phyloP scores from a whole-genome alignment of 1,140 invertebrate genomes.

The Zophobas morio region DNA sequence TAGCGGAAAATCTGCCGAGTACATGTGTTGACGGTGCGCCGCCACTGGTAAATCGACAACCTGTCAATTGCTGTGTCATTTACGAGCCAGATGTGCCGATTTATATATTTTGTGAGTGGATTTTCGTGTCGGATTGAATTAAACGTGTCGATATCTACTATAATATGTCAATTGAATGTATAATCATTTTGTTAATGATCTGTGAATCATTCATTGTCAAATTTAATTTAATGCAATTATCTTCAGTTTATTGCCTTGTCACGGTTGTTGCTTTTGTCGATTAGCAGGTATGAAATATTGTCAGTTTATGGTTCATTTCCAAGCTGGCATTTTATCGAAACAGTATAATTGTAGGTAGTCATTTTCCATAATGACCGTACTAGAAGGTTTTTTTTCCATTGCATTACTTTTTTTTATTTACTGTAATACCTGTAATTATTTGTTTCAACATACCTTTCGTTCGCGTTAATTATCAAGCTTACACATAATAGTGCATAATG shows the following conservation, averaged over 20 bases:
- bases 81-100: slow-evolving; percentile 19
- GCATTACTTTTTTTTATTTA: too few relatives aligned
- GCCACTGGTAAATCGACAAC: slow-evolving; percentile 17
- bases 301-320: slow-evolving; percentile 18
- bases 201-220: slow-evolving; percentile 35
- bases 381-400: too few relatives aligned
- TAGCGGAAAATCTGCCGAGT: slow-evolving; percentile 1
- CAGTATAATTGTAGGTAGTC: neutral
- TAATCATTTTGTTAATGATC: slow-evolving; percentile 32
- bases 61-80: slow-evolving; percentile 30
- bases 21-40: neutral
- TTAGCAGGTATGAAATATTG: slow-evolving; percentile 16
- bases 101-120: slow-evolving; percentile 35
- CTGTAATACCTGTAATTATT: too few relatives aligned
- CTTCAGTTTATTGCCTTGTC: slow-evolving; percentile 16
- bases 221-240: slow-evolving; percentile 36
- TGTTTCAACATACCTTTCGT: too few relatives aligned
- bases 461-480: too few relatives aligned
- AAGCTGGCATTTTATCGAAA: neutral
- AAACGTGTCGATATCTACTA: slow-evolving; percentile 7
- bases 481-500: too few relatives aligned
- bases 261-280: slow-evolving; percentile 21
- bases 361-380: neutral
- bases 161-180: slow-evolving; percentile 37
- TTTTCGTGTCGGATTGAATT: slow-evolving; percentile 39